These are phyloP conservation scores for Ariopsis seemanni DNA, from an alignment of 2,113 vertebrate species.

Conservation along the genomic window DNA sequence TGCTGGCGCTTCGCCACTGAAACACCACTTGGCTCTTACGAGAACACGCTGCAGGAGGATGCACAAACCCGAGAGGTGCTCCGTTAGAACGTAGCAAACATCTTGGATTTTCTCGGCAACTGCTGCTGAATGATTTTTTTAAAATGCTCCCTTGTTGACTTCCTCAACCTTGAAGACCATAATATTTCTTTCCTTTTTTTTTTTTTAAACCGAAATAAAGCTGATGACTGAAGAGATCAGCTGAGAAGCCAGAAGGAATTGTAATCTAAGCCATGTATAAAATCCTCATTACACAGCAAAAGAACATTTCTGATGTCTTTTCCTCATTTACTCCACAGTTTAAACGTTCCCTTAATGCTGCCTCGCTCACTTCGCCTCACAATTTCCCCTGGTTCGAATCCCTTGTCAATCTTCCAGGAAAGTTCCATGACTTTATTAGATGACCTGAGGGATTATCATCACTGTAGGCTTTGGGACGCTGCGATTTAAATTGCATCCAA, in stretches of 20 bases:
- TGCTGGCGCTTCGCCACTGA: background rate
- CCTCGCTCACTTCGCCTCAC: background rate
- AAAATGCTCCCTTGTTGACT: background rate
- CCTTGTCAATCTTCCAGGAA: background rate
- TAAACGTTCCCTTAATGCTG: background rate
- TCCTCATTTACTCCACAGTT: background rate
- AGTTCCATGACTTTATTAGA: background rate
- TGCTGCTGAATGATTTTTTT: background rate
- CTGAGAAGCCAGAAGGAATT: background rate
- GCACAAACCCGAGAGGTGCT: background rate
- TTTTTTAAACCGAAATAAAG: background rate
- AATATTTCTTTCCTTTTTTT: background rate
- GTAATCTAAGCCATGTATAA: background rate
- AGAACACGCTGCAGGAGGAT: background rate
- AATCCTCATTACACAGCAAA: background rate
- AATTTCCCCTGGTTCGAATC: background rate
- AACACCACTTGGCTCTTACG: background rate
- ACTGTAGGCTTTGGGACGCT: background rate
- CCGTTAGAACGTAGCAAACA: background rate
- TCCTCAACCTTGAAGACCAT: background rate
- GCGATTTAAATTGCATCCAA: background rate
- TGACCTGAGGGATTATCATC: background rate
- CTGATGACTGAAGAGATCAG: background rate
- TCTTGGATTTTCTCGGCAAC: background rate
- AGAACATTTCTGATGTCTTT: background rate